Evolutionary conservation across 2,888 invertebrate genomes (phyloP), one percentile per base, ranked within the genome.

Genomic region (Pristionchus maxplancki): DNA sequence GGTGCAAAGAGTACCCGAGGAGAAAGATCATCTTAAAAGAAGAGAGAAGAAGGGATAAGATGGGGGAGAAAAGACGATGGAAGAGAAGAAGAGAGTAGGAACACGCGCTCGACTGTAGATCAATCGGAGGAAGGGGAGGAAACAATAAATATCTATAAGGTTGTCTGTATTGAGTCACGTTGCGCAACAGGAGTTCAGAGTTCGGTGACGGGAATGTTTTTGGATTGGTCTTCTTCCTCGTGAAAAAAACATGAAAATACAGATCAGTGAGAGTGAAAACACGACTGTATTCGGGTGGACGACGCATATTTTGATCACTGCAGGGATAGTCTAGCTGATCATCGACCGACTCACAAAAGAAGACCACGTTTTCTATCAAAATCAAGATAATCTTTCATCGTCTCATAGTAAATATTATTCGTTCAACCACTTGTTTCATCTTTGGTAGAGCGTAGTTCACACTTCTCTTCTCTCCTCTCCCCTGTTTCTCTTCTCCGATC

Each of bases 11-110:
- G 82, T 83, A 83, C 82, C 48, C 82, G 53, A 34, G 44, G 31
- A 83, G 81, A 83, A 83, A 83, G 82, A 83, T 83, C 82, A 83
- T 83, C 82, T 83, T 83, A 83, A 53, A 83, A 83, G 82, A 83
- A 53, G 31, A 34, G 53, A 53, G 53, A 53, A 53, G 53, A 44
- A 83, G 82, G 20, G 82, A 15, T 53, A 81, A 24, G 82, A 78
- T n/a, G 28, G 78, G 20, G 78, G 20, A 37, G 40, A 40, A 44
- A 37, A 81, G 81, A 81, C 37, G 37, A 50, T 8, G n/a, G 20
- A 28, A 24, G 37, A 24, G 17, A 28, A 34, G 53, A 31, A 71
- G 50, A 37, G 34, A 44, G 53, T 44, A 50, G n/a, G 82, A 34
- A 34, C 82, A 53, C 24, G 82, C 34, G 82, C 50, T 64, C 31